These are phyloP conservation scores for Paraplagusia blochii DNA, from an alignment of 2,113 vertebrate species.

Conservation along the genomic window DNA sequence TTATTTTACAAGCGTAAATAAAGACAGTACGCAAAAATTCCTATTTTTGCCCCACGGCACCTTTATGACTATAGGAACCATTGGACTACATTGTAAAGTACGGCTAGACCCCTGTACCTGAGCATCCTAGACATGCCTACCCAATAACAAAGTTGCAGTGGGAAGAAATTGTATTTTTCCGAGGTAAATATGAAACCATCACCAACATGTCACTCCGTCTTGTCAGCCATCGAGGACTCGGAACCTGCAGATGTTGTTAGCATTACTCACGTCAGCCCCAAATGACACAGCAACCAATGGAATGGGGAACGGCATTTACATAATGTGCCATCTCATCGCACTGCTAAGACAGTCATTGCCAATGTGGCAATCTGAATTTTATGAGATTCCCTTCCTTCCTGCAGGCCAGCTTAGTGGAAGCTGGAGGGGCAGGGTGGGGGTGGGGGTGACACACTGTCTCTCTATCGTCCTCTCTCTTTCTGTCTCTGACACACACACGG, in stretches of 20 bases:
- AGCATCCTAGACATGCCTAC: background rate
- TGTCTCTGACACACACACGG: background rate
- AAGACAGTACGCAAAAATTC: too few species aligned
- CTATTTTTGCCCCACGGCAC: too few species aligned
- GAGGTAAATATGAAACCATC: conserved; percentile 51
- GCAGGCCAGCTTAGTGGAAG: conserved; percentile 1
- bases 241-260: conserved; percentile 36
- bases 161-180: conserved; percentile 31
- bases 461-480: too few species aligned
- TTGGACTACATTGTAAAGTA: too few species aligned
- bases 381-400: conserved; percentile 23
- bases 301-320: conserved; percentile 42
- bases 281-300: conserved; percentile 28
- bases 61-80: too few species aligned
- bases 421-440: background rate
- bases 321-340: conserved; percentile 52
- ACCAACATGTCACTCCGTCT: conserved; percentile 40
- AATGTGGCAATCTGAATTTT: conserved; percentile 41
- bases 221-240: conserved; percentile 8
- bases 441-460: conserved; percentile 1
- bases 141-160: conserved; percentile 12
- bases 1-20: too few species aligned
- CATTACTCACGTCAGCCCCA: conserved; percentile 44
- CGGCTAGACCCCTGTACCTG: too few species aligned
- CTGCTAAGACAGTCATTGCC: conserved; percentile 27